Conservation (phyloP, 2,113 vertebrate genomes). For the Tapirus terrestris region DNA sequence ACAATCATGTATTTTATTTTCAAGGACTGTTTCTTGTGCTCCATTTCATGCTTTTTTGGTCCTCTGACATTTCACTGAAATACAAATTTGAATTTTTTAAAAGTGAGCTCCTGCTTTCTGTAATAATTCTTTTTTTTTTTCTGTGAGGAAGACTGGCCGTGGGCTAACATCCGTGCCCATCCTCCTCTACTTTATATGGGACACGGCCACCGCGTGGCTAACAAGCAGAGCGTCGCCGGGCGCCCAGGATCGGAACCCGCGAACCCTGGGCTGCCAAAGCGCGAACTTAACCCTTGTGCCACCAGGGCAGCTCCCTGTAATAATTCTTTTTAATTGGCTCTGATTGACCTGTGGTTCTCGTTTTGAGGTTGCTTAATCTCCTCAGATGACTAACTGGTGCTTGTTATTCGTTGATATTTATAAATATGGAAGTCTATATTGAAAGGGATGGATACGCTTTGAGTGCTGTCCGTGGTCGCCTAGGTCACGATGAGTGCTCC, state of each 20-base stretch:
- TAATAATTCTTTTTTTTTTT: slow-evolving; percentile 7
- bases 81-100: slow-evolving; percentile 19
- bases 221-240: too few species aligned
- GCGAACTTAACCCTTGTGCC: too few species aligned
- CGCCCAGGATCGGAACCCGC: too few species aligned
- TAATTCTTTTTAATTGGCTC: slow-evolving; percentile 17
- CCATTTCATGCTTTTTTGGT: neutral
- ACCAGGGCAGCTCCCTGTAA: neutral
- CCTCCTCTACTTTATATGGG: too few species aligned
- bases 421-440: neutral
- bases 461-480: neutral
- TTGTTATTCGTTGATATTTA: neutral
- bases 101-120: slow-evolving; percentile 9
- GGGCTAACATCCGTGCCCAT: too few species aligned
- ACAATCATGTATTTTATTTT: slow-evolving; percentile 5
- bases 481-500: neutral
- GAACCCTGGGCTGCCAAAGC: too few species aligned
- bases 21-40: neutral
- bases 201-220: too few species aligned
- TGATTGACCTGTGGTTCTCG: neutral
- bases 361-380: neutral
- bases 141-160: too few species aligned
- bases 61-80: slow-evolving; percentile 43
- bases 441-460: neutral
- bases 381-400: neutral